These are phyloP conservation scores for Ammospiza caudacuta DNA, from an alignment of 2,113 vertebrate genomes.

Conservation along the genomic window DNA sequence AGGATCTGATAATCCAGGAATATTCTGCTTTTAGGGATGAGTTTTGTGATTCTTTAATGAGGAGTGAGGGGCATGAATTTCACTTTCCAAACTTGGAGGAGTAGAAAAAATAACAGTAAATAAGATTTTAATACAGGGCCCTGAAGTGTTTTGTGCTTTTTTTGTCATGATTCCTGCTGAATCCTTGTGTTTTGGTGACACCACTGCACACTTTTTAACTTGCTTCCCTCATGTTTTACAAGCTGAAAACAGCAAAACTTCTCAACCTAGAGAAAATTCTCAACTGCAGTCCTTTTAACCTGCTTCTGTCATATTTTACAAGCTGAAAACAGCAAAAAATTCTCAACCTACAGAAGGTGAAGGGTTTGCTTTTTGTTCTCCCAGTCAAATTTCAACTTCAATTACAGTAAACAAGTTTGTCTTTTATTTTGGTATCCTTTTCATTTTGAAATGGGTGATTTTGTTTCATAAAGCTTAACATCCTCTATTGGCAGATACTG, in stretches of 20 bases:
- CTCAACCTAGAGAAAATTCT: neutral
- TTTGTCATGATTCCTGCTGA: neutral
- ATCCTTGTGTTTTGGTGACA: neutral
- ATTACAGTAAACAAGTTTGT: neutral
- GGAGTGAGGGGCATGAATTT: neutral
- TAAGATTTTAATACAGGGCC: neutral
- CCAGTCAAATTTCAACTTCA: neutral
- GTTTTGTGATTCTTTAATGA: neutral
- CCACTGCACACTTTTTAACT: neutral
- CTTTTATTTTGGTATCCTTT: neutral
- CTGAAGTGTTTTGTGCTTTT: neutral
- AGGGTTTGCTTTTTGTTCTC: neutral
- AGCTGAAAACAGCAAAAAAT: neutral
- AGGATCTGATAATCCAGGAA: neutral
- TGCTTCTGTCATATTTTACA: neutral
- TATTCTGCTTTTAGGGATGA: neutral
- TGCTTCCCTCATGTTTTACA: neutral
- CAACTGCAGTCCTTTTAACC: neutral
- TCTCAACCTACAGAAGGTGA: fast-evolving
- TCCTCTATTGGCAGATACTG: neutral
- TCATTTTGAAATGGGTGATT: neutral
- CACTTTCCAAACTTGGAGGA: neutral
- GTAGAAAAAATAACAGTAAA: neutral
- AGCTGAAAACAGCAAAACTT: neutral
- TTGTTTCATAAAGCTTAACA: neutral